Conservation (phyloP, 2,797 vertebrate genomes). For the Poecilia picta region DNA sequence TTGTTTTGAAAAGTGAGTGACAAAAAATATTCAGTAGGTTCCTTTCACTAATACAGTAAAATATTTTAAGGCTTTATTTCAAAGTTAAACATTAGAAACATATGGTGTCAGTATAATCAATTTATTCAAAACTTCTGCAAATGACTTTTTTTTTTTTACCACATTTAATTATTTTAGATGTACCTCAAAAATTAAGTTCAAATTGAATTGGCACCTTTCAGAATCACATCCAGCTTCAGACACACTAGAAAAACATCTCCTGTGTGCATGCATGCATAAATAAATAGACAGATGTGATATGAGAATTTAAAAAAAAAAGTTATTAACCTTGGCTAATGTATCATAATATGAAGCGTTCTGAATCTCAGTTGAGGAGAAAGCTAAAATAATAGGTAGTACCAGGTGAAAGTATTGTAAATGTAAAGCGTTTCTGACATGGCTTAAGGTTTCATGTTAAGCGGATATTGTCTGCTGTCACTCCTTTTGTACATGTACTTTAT, state of each 20-base stretch:
- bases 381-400: neutral
- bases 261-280: neutral
- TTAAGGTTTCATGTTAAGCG: conserved; percentile 14
- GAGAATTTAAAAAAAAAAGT: neutral
- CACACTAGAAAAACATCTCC: neutral
- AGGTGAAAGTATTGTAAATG: neutral
- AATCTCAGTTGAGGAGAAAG: neutral
- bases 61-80: neutral
- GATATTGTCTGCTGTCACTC: conserved; percentile 32
- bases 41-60: neutral
- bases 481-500: conserved; percentile 37
- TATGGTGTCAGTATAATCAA: neutral
- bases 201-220: neutral
- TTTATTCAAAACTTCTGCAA: neutral
- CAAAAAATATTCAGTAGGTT: neutral
- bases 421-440: conserved; percentile 12
- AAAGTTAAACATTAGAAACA: neutral
- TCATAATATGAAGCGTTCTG: neutral
- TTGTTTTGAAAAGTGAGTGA: neutral
- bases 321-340: neutral
- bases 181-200: neutral
- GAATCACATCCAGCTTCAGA: neutral
- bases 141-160: neutral
- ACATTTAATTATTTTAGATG: neutral
- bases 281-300: neutral